phyloP scores from a whole-genome alignment of 2,113 vertebrate species.

The Empidonax traillii region DNA sequence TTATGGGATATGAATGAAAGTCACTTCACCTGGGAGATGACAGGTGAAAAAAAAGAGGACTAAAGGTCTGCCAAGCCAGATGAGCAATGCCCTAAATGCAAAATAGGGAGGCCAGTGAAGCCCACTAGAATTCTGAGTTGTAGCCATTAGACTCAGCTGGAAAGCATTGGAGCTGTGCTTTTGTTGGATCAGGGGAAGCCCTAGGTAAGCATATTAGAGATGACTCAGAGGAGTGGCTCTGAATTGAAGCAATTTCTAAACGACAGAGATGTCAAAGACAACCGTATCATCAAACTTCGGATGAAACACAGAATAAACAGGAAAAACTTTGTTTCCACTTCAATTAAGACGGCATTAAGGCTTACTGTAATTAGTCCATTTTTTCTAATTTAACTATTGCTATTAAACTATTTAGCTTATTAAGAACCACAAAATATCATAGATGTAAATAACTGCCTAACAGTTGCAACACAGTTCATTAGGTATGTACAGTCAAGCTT shows the following conservation, averaged over 20 bases:
- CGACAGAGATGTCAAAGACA: not conserved
- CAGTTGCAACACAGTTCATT: not conserved
- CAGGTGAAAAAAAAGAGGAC: not conserved
- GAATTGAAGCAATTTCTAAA: not conserved
- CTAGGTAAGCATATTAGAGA: not conserved
- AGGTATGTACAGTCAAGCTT: not conserved
- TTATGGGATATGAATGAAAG: not conserved
- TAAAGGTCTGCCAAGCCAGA: not conserved
- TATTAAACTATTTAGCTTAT: not conserved
- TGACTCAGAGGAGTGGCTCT: not conserved
- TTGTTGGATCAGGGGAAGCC: not conserved
- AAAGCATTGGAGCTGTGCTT: not conserved
- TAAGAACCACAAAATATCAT: not conserved
- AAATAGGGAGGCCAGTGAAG: not conserved
- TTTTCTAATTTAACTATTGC: not conserved
- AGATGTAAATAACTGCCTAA: not conserved
- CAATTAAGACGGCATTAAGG: not conserved
- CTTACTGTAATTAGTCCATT: not conserved
- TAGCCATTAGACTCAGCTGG: not conserved
- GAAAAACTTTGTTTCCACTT: not conserved
- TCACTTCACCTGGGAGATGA: not conserved
- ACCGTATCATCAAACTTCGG: not conserved
- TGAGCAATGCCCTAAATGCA: not conserved
- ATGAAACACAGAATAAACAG: not conserved
- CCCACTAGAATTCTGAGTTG: not conserved